Percentiles rank a stretch among this genome's conserved stretches.
These are phyloP conservation scores for Halotydeus destructor DNA, from an alignment of 1,140 invertebrate species.

Conservation along the genomic window DNA sequence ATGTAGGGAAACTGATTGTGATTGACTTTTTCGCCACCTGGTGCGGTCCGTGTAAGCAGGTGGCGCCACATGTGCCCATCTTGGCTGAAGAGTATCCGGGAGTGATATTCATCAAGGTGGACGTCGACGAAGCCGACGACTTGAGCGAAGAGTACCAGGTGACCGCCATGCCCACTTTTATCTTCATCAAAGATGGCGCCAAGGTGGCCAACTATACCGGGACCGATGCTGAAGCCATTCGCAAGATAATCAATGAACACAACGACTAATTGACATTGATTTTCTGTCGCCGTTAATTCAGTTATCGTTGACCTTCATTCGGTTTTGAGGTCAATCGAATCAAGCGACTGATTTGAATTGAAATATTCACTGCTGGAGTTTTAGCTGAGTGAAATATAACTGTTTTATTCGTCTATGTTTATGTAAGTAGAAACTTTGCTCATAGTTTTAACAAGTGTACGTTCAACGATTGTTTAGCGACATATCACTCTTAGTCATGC, in stretches of 20 bases:
- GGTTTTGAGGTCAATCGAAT: background rate
- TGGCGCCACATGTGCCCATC: conserved; percentile 44
- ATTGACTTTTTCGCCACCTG: conserved; percentile 40
- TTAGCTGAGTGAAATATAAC: too few species aligned
- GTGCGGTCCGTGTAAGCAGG: conserved; percentile 77
- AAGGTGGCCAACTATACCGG: conserved; percentile 51
- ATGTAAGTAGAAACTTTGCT: too few species aligned
- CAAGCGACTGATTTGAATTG: background rate
- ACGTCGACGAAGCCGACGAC: conserved; percentile 64
- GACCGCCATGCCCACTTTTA: conserved; percentile 75
- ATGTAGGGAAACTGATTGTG: conserved; percentile 58
- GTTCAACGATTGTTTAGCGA: too few species aligned
- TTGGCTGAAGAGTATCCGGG: conserved; percentile 21
- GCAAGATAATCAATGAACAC: conserved; percentile 36
- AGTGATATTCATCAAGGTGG: conserved; percentile 43
- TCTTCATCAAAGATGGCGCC: conserved; percentile 56
- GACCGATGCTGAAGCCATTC: conserved; percentile 49
- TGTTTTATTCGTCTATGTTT: too few species aligned
- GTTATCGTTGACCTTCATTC: background rate
- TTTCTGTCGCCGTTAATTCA: background rate
- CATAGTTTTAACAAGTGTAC: too few species aligned
- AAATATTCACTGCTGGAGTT: background rate
- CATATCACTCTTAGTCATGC: too few species aligned
- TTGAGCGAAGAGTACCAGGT: conserved; percentile 41
- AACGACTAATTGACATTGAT: conserved; percentile 19